Percentiles rank a stretch among this genome's conserved stretches.
phyloP scores from a whole-genome alignment of 2,888 invertebrate species.

The Pheosia tremula region DNA sequence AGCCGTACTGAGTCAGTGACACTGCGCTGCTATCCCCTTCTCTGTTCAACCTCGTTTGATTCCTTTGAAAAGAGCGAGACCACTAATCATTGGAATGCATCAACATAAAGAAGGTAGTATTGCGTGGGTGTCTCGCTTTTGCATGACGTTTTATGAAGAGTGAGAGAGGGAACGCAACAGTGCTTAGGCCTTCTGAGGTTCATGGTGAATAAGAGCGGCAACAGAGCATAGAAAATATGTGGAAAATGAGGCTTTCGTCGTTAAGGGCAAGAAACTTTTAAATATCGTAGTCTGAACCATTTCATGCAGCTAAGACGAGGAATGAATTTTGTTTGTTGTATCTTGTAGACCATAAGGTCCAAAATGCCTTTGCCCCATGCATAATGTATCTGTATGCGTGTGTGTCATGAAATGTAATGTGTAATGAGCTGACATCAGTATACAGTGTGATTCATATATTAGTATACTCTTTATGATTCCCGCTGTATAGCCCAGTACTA shows the following conservation, averaged over 20 bases:
- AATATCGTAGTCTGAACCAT: neutral
- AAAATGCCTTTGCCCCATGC: too few relatives aligned
- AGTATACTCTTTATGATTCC: too few relatives aligned
- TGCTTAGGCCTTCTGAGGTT: constrained; percentile 64
- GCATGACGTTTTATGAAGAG: constrained; percentile 43
- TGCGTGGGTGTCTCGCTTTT: constrained; percentile 58
- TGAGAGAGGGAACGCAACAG: constrained; percentile 49
- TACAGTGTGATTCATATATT: too few relatives aligned
- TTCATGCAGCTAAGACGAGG: too few relatives aligned
- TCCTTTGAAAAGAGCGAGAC: constrained; percentile 52
- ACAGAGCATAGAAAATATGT: constrained; percentile 67
- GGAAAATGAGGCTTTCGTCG: constrained; percentile 74
- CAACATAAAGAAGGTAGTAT: constrained; percentile 60
- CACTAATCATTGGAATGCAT: constrained; percentile 67
- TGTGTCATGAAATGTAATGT: too few relatives aligned
- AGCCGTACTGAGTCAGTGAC: constrained; percentile 79
- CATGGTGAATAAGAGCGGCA: constrained; percentile 63
- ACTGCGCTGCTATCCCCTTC: constrained; percentile 69
- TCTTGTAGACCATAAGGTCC: too few relatives aligned
- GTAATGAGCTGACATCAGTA: too few relatives aligned
- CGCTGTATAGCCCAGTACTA: too few relatives aligned
- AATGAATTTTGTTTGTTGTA: too few relatives aligned
- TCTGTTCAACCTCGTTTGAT: constrained; percentile 48
- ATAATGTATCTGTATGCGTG: too few relatives aligned
- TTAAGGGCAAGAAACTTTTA: constrained; percentile 59